phyloP scores from a whole-genome alignment of 2,113 vertebrate genomes.

The Alosa alosa region DNA sequence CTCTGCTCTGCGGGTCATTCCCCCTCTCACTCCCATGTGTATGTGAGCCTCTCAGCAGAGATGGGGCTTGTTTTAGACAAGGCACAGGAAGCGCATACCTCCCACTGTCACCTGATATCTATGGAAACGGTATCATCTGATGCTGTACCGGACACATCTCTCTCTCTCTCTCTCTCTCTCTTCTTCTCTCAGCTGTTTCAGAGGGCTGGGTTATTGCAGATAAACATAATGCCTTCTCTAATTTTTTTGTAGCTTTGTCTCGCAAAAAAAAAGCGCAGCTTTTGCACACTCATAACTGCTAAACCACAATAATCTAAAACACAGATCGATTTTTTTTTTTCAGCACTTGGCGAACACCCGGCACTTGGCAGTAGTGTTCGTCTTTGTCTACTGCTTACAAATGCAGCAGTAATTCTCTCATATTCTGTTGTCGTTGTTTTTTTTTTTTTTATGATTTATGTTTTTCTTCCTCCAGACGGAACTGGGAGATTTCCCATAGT shows the following conservation, averaged over 20 bases:
- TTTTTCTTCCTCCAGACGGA: not conserved
- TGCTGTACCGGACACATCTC: conserved; percentile 29
- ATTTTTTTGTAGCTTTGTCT: not conserved
- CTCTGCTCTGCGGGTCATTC: not conserved
- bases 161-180: not conserved
- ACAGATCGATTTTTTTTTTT: not conserved
- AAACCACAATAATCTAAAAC: not conserved
- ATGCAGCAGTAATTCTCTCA: not conserved
- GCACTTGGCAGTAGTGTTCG: not conserved
- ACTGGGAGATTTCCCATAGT: not conserved
- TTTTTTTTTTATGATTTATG: not conserved
- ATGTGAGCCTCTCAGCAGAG: not conserved
- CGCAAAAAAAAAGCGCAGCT: not conserved
- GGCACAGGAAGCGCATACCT: conserved; percentile 46
- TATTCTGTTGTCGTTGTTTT: conserved; percentile 2
- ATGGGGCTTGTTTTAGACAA: conserved; percentile 33
- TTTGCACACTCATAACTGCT: conserved; percentile 4
- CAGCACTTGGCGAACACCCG: not conserved
- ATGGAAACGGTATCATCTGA: conserved; percentile 51
- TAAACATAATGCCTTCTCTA: not conserved
- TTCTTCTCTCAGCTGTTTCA: not conserved
- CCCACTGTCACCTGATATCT: conserved; percentile 53
- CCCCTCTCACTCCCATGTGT: not conserved
- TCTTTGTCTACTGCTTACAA: not conserved
- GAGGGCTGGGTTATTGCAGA: not conserved